Conservation (phyloP, 1,140 invertebrate species). For the Ceratosolen fusciceps region DNA sequence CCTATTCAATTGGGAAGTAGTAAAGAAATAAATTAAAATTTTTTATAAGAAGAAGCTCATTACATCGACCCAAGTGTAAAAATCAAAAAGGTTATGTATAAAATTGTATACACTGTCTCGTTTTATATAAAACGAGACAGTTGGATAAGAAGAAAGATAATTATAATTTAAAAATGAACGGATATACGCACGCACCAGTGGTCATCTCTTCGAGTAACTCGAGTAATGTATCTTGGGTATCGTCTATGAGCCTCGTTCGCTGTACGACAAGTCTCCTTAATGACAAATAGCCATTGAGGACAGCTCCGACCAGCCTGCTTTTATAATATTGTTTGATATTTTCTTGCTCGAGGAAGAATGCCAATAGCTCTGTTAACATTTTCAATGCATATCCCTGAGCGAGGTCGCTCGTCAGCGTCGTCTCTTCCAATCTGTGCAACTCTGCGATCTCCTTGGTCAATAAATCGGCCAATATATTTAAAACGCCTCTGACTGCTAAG, state of each 20-base stretch:
- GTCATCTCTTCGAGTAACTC: constrained; percentile 97
- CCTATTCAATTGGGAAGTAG: constrained; percentile 70
- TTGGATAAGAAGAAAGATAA: background rate
- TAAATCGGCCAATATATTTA: constrained; percentile 87
- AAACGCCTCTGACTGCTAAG: constrained; percentile 87
- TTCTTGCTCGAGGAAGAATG: constrained; percentile 86
- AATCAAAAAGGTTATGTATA: too few relatives aligned
- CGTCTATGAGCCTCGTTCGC: constrained; percentile 93
- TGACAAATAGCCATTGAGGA: constrained; percentile 94
- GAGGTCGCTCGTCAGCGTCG: constrained; percentile 92
- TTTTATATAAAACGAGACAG: background rate
- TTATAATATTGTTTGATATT: constrained; percentile 91
- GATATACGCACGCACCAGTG: constrained; percentile 74
- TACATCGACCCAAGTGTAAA: too few relatives aligned
- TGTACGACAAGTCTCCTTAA: constrained; percentile 93
- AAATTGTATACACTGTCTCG: background rate
- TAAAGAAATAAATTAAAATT: too few relatives aligned
- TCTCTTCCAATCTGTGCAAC: constrained; percentile 88
- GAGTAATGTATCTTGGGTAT: constrained; percentile 95
- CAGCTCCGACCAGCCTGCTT: constrained; percentile 87
- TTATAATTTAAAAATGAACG: background rate
- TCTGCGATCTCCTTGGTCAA: constrained; percentile 91
- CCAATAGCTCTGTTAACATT: constrained; percentile 88
- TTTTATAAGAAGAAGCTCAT: too few relatives aligned
- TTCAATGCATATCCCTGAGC: constrained; percentile 93